Evolutionary conservation across 2,888 invertebrate genomes (phyloP).

Genomic region (Galerucella calmariensis): DNA sequence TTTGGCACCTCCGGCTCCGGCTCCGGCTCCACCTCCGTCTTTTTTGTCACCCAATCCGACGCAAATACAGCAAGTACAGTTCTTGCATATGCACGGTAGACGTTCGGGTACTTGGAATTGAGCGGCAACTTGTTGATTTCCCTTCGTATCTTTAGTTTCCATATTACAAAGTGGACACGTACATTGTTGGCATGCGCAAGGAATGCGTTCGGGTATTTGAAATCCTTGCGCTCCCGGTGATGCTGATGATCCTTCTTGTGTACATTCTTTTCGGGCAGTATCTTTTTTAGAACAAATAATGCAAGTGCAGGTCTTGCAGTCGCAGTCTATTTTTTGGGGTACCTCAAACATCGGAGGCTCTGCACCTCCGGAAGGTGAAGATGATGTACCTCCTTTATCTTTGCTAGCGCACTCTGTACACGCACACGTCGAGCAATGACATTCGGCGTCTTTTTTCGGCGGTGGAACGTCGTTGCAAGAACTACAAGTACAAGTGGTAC

Average conservation of each 20-base stretch:
- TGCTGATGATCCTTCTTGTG: neutral
- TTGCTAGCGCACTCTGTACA: slow-evolving; percentile 13
- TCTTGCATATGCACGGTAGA: slow-evolving; percentile 23
- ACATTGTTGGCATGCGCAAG: slow-evolving; percentile 30
- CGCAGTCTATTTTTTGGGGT: slow-evolving; percentile 36
- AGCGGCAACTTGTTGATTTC: neutral
- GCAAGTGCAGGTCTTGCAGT: slow-evolving; percentile 43
- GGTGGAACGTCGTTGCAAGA: neutral
- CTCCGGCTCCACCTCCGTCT: neutral
- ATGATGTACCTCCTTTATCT: neutral
- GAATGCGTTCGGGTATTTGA: slow-evolving; percentile 32
- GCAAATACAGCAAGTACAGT: slow-evolving; percentile 15
- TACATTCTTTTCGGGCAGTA: neutral
- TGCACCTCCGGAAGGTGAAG: neutral
- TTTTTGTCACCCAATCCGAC: neutral
- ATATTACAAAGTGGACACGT: slow-evolving; percentile 21
- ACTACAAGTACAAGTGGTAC: neutral
- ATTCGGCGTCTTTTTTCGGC: slow-evolving; percentile 14
- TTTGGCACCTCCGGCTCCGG: neutral
- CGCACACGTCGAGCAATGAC: slow-evolving; percentile 7
- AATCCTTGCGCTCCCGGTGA: neutral
- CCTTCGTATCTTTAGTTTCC: neutral
- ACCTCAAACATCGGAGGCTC: slow-evolving; percentile 46
- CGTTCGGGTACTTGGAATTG: slow-evolving; percentile 33
- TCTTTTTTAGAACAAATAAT: slow-evolving; percentile 36